Evolutionary conservation across 2,797 vertebrate genomes (phyloP).

Genomic region (Gouania willdenowi): DNA sequence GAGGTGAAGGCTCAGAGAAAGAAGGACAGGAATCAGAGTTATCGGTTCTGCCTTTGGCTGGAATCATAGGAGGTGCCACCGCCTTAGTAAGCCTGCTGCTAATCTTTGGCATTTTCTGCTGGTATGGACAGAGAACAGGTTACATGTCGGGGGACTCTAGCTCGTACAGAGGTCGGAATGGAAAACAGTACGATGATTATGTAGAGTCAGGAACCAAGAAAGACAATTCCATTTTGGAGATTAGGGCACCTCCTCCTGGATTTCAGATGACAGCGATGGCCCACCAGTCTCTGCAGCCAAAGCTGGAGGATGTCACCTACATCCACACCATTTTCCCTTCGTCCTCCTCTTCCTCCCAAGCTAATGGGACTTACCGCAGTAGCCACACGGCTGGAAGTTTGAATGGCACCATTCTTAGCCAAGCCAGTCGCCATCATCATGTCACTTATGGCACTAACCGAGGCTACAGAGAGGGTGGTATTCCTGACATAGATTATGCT

Average conservation of each 20-base stretch:
- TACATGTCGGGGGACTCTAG: slow-evolving; percentile 79
- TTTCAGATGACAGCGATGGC: slow-evolving; percentile 91
- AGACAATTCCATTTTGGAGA: slow-evolving; percentile 92
- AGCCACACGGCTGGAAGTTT: slow-evolving; percentile 58
- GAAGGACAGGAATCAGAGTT: slow-evolving; percentile 74
- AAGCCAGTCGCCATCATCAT: slow-evolving; percentile 83
- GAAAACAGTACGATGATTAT: slow-evolving; percentile 89
- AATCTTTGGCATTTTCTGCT: slow-evolving; percentile 89
- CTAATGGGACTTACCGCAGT: slow-evolving; percentile 70
- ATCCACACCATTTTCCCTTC: slow-evolving; percentile 93
- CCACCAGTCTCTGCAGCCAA: slow-evolving; percentile 79
- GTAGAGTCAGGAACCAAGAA: slow-evolving; percentile 93
- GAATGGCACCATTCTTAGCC: slow-evolving; percentile 89
- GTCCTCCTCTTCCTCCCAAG: slow-evolving; percentile 66
- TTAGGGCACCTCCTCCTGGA: slow-evolving; percentile 81
- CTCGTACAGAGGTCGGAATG: slow-evolving; percentile 77
- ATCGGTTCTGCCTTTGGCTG: slow-evolving; percentile 83
- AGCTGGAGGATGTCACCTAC: slow-evolving; percentile 85
- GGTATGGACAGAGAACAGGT: slow-evolving; percentile 86
- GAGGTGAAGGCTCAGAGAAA: slow-evolving; percentile 58
- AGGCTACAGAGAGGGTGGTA: slow-evolving; percentile 89
- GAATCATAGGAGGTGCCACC: slow-evolving; percentile 87
- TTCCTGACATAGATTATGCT: slow-evolving; percentile 89
- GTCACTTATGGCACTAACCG: slow-evolving; percentile 86
- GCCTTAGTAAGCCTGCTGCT: slow-evolving; percentile 87